These are phyloP conservation scores for Ischnura elegans DNA, from an alignment of 2,888 invertebrate genomes.

Conservation along the genomic window DNA sequence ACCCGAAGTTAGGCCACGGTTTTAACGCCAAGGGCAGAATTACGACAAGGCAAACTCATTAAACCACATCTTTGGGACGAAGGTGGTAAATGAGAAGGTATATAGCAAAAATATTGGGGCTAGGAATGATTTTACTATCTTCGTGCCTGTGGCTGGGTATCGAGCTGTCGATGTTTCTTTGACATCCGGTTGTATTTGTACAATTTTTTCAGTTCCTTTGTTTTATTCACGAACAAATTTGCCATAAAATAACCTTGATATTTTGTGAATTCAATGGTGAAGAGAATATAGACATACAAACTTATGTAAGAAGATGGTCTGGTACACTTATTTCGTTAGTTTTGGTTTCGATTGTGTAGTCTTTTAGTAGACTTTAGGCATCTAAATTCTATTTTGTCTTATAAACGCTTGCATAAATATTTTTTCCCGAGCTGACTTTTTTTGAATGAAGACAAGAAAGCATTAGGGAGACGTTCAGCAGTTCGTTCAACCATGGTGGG, in stretches of 20 bases:
- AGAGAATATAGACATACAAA: no score
- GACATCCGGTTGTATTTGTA: neutral
- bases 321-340: no score
- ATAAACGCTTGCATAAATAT: neutral
- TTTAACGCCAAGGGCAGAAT: neutral
- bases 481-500: slow-evolving; percentile 16
- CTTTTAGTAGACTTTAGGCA: no score
- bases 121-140: neutral
- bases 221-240: no score
- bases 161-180: neutral
- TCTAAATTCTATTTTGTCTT: neutral
- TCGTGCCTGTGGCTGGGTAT: neutral
- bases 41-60: neutral
- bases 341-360: no score
- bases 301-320: no score
- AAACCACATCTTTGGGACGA: neutral
- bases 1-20: neutral
- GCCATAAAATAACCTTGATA: no score
- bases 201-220: no score
- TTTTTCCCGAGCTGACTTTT: neutral
- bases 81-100: neutral
- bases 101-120: neutral
- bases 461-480: neutral
- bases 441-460: slow-evolving; percentile 1
- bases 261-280: neutral